Base-by-base conservation (phyloP, 2,113 vertebrate genomes). In the Oncorhynchus tshawytscha region DNA sequence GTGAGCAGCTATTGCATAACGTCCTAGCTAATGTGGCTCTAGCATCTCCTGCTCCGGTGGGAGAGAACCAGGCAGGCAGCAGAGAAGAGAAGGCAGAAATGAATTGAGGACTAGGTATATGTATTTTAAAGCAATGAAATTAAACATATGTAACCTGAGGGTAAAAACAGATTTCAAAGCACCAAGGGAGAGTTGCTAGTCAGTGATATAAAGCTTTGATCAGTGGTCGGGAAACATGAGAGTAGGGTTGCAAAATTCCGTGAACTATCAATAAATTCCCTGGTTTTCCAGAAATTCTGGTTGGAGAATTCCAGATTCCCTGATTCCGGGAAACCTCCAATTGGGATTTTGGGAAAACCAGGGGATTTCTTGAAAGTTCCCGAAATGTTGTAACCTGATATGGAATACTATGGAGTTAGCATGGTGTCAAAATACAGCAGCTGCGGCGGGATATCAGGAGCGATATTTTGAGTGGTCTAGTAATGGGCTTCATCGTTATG, bases 61-160 rank as follows among this genome's bases (percentile, higher is more conserved):
- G 73, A 51, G 51, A 12, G 45, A 15, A 59, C 34, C 54, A n/a
- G 73, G 77, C 74, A 57, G n/a, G 20, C 59, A 22, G n/a, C n/a
- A n/a, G 59, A 62, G n/a, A 24, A 22, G 59, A 18, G 13, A 54
- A 77, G 82, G 82, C 83, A 79, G 78, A 87, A 85, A 90, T 88
- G 87, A 91, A 91, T 90, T 78, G 87, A 89, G 51, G 70, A 59
- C 77, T 71, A 75, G 86, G 83, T 82, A 54, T 84, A 76, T 87
- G 73, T 82, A 78, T 70, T 83, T 82, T 85, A 83, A 84, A 65
- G 76, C 79, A 67, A 81, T 24, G 9, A 70, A 75, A 85, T 86
- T 79, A 77, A 39, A 71, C 77, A 45, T 66, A 67, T 68, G 48
- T 81, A 68, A 86, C 86, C 45, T 76, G 48, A 13, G 67, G 74